These are phyloP conservation scores for Lacerta viridis DNA, from an alignment of 2,797 vertebrate species.

Conservation along the genomic window DNA sequence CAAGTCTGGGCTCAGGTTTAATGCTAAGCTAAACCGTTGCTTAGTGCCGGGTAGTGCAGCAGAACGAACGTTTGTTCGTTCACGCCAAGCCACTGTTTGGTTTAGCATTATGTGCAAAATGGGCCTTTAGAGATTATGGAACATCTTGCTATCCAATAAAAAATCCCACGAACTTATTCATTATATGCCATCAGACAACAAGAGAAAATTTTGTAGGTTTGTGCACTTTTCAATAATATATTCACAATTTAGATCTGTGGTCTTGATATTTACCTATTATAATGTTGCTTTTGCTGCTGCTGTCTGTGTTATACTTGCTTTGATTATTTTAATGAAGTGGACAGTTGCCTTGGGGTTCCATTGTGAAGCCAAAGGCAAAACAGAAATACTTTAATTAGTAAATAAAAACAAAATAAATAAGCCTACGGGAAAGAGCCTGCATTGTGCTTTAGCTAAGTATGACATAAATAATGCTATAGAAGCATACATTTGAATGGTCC, in stretches of 20 bases:
- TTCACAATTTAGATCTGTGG: neutral
- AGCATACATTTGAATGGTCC: neutral
- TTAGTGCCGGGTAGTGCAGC: too few relatives aligned
- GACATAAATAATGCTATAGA: neutral
- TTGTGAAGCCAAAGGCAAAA: neutral
- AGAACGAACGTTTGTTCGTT: too few relatives aligned
- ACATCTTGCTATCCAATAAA: neutral
- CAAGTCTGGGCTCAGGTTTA: too few relatives aligned
- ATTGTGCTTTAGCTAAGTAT: neutral
- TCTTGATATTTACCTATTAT: neutral
- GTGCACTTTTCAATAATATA: neutral
- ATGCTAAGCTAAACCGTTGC: too few relatives aligned
- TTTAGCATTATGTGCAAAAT: too few relatives aligned
- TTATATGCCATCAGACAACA: neutral
- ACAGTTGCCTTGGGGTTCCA: neutral
- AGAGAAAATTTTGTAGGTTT: neutral
- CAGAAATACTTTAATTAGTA: neutral
- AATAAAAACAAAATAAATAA: neutral
- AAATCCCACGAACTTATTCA: neutral
- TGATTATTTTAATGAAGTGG: neutral
- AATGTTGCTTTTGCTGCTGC: too few relatives aligned
- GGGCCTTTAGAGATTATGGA: neutral
- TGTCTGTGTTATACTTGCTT: neutral
- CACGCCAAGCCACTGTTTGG: too few relatives aligned
- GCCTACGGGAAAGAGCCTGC: neutral